Conservation (phyloP, 2,888 invertebrate genomes). For the Masnerella sp. region DNA sequence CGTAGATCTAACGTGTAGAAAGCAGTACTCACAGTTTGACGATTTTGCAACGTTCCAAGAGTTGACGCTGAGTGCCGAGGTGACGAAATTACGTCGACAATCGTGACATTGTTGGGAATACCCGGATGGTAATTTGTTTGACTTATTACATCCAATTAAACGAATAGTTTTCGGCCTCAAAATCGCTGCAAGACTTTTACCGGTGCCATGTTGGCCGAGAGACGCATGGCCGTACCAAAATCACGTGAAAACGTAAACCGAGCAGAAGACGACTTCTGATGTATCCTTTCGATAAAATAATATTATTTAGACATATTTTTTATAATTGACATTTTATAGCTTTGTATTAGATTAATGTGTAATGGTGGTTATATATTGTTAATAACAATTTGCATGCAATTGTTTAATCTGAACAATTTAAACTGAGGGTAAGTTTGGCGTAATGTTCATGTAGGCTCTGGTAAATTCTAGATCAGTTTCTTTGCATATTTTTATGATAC, state of each 20-base stretch:
- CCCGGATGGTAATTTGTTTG: conserved; percentile 65
- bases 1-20: conserved; percentile 19
- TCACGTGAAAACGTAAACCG: conserved; percentile 59
- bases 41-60: conserved; percentile 64
- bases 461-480: too few relatives aligned
- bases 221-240: conserved; percentile 67
- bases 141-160: conserved; percentile 70
- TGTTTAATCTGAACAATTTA: too few relatives aligned
- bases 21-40: conserved; percentile 68
- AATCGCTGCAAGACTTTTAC: conserved; percentile 75
- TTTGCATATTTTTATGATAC: too few relatives aligned
- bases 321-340: too few relatives aligned
- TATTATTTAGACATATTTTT: too few relatives aligned
- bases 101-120: conserved; percentile 65
- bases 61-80: conserved; percentile 66
- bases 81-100: conserved; percentile 66
- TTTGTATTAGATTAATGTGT: too few relatives aligned
- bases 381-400: too few relatives aligned
- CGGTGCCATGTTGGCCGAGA: conserved; percentile 76
- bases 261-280: conserved; percentile 54
- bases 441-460: too few relatives aligned
- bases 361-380: too few relatives aligned
- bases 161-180: conserved; percentile 73
- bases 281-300: too few relatives aligned
- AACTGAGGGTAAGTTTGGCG: too few relatives aligned